Conservation (phyloP, 2,888 invertebrate genomes). For the Drosophila glabriapex region DNA sequence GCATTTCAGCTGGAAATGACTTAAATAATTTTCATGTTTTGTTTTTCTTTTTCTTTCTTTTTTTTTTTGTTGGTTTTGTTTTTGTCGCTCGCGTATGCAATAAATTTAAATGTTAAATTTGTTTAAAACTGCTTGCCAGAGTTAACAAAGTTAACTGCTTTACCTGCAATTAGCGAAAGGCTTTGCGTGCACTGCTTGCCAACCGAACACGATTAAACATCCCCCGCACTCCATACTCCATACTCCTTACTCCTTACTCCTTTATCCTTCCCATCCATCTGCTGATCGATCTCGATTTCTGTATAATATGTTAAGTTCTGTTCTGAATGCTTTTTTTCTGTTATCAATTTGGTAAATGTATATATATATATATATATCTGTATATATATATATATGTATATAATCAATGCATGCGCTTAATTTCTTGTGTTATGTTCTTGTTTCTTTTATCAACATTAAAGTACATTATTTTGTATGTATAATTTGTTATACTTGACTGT, state of each 20-base stretch:
- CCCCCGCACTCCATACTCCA: slow-evolving; percentile 21
- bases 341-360: slow-evolving; percentile 41
- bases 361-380: slow-evolving; percentile 35
- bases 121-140: slow-evolving; percentile 73
- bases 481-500: slow-evolving; percentile 65
- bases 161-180: slow-evolving; percentile 73
- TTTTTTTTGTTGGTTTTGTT: slow-evolving; percentile 21
- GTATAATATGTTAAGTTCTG: slow-evolving; percentile 32
- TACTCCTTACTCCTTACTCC: background rate
- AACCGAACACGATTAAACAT: slow-evolving; percentile 26
- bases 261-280: slow-evolving; percentile 2
- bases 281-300: slow-evolving; percentile 20
- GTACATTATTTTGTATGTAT: slow-evolving; percentile 65
- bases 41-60: background rate
- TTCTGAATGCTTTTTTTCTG: slow-evolving; percentile 37
- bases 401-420: slow-evolving; percentile 57
- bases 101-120: slow-evolving; percentile 67
- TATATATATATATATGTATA: slow-evolving; percentile 14
- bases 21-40: slow-evolving; percentile 54
- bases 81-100: slow-evolving; percentile 52
- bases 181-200: slow-evolving; percentile 65
- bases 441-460: slow-evolving; percentile 70
- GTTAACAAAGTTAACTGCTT: slow-evolving; percentile 75
- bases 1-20: slow-evolving; percentile 67
- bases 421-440: slow-evolving; percentile 25